Evolutionary conservation across 1,140 invertebrate genomes (phyloP).

Genomic region (Musca domestica): DNA sequence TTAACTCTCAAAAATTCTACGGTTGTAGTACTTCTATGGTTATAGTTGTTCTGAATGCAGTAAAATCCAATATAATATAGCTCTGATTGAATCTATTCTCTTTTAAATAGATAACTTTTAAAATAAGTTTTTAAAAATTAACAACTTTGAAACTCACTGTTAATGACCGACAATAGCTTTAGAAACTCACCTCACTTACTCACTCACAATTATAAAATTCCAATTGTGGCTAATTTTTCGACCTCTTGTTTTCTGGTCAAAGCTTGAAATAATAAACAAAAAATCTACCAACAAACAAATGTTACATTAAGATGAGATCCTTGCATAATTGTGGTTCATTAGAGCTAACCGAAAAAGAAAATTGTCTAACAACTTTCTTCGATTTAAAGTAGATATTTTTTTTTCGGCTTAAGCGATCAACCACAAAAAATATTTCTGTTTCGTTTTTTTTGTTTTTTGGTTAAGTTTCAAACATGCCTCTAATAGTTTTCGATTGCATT

Average conservation of each 20-base stretch:
- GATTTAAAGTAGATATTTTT: too few relatives aligned
- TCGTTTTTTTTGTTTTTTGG: constrained; percentile 1
- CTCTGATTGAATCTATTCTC: too few relatives aligned
- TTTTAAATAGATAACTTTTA: too few relatives aligned
- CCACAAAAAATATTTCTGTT: constrained; percentile 6
- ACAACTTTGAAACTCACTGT: too few relatives aligned
- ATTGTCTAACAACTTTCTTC: too few relatives aligned
- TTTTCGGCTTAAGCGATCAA: too few relatives aligned
- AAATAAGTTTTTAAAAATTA: too few relatives aligned
- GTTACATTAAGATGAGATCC: constrained; percentile 7
- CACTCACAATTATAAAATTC: background rate
- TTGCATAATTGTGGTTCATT: constrained; percentile 10
- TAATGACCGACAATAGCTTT: background rate
- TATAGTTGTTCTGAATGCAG: too few relatives aligned
- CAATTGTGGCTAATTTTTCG: background rate
- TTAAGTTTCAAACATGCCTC: constrained; percentile 11
- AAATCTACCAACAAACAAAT: background rate
- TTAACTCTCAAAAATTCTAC: too few relatives aligned
- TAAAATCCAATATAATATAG: too few relatives aligned
- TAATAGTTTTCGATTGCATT: constrained; percentile 17
- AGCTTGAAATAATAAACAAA: background rate
- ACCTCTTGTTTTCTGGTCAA: background rate
- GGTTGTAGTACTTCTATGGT: too few relatives aligned
- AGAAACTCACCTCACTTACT: background rate
- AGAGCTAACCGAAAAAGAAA: too few relatives aligned